Percentiles rank a stretch among this genome's conserved stretches.
Conservation (phyloP, 2,797 vertebrate genomes). For the Gymnoscopelus braueri region DNA sequence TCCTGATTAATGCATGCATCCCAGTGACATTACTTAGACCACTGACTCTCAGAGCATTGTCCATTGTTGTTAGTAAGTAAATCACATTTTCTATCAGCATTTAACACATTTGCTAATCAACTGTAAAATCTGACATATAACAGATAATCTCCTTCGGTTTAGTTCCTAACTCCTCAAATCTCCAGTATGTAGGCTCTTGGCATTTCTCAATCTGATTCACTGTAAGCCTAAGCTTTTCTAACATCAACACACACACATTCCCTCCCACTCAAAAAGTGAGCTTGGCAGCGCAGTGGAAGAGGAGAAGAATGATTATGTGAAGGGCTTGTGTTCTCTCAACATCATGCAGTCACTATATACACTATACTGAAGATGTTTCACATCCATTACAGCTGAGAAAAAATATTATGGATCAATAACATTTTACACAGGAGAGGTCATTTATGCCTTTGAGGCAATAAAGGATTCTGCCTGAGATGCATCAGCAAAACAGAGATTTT, state of each 20-base stretch:
- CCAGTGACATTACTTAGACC: constrained; percentile 5
- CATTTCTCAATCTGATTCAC: constrained; percentile 54
- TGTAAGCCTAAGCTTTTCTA: constrained; percentile 50
- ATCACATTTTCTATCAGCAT: constrained; percentile 14
- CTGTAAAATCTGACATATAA: constrained; percentile 19
- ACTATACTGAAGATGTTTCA: constrained; percentile 35
- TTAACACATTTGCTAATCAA: constrained; percentile 42
- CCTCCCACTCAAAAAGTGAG: constrained; percentile 61
- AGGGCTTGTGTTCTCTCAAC: background rate
- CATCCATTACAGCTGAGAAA: constrained; percentile 12
- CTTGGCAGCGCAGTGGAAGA: constrained; percentile 32
- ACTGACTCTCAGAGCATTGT: background rate
- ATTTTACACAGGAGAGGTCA: constrained; percentile 23
- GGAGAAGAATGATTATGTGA: constrained; percentile 1
- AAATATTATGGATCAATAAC: constrained; percentile 4
- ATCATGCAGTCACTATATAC: constrained; percentile 28
- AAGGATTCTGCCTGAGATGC: no score
- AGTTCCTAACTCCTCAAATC: constrained; percentile 40
- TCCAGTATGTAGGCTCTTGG: constrained; percentile 42
- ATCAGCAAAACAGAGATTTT: no score
- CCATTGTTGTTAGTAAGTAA: constrained; percentile 19
- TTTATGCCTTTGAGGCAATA: no score
- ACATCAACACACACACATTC: constrained; percentile 45
- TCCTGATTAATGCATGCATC: constrained; percentile 11
- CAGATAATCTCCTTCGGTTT: constrained; percentile 47